Evolutionary conservation across 2,113 vertebrate species (phyloP), one percentile per base, ranked within the genome.

Genomic region (Tichodroma muraria): DNA sequence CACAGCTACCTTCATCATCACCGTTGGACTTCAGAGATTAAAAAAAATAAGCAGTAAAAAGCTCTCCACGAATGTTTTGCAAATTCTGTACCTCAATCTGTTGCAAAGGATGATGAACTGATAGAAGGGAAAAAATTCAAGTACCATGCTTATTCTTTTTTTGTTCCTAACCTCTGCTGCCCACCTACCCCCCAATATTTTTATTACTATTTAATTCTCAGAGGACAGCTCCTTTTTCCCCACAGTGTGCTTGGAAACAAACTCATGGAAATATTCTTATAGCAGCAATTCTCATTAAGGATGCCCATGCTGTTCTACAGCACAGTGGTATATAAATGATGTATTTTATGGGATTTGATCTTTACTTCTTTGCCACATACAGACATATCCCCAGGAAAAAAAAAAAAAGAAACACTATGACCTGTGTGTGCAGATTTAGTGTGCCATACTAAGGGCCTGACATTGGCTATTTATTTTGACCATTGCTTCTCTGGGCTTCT

Each of bases 1-100:
- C 99, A 99, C 98, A 99, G 98, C 98, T 98, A 99, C 98, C 99
- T 98, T 98, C 98, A 98, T 98, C 98, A 98, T 98, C 98, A 98
- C 97, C 57, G 97, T 98, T 98, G 98, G 98, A 99, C 98, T 98
- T 97, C 97, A 89, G 95, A 97, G 95, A 98, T 97, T 96, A 97
- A 97, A 97, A 96, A 97, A 97, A 97, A 96, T 94, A 96, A 97
- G 95, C 94, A 90, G 93, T n/a, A 93, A 92, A 97, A 93, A 81
- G 93, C 97, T 97, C 98, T 96, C 96, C 94, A 94, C 92, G 97
- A 98, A 98, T 96, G 94, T 98, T 98, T 98, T 97, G 97, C 98
- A 97, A 97, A 98, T 97, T 97, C 97, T 97, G 98, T 93, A 97
- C 97, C 97, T 98, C 97, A 97, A 98, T 98, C 98, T 98, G 97